Evolutionary conservation across 2,888 invertebrate genomes (phyloP).

Genomic region (Scrobipalpa costella): DNA sequence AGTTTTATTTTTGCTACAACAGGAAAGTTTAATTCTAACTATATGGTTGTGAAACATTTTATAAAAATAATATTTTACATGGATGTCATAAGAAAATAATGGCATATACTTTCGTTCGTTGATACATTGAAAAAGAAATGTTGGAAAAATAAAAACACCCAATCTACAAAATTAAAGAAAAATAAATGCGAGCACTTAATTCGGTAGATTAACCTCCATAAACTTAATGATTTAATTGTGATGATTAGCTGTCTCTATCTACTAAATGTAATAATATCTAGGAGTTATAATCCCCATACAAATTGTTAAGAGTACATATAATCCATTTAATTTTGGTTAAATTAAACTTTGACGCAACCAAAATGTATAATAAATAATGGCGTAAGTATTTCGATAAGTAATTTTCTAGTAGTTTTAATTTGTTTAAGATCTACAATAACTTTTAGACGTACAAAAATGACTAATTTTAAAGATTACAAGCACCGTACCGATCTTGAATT

Average conservation of each 20-base stretch:
- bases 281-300: constrained; percentile 10
- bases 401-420: constrained; percentile 17
- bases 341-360: constrained; percentile 1
- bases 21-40: no score
- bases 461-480: constrained; percentile 32
- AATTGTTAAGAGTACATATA: background rate
- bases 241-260: constrained; percentile 20
- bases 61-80: background rate
- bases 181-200: constrained; percentile 28
- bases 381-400: constrained; percentile 8
- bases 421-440: constrained; percentile 23
- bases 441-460: constrained; percentile 33
- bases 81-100: background rate
- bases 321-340: background rate
- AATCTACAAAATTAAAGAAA: constrained; percentile 13
- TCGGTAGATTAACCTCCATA: constrained; percentile 13
- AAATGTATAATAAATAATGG: background rate
- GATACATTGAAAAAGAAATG: background rate
- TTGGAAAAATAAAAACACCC: constrained; percentile 14
- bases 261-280: constrained; percentile 11
- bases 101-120: background rate
- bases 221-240: constrained; percentile 22
- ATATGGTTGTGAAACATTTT: no score
- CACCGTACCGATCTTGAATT: constrained; percentile 33
- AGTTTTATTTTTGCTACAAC: no score